Conservation (phyloP, 2,888 invertebrate species). For the Mythimna lalbum region DNA sequence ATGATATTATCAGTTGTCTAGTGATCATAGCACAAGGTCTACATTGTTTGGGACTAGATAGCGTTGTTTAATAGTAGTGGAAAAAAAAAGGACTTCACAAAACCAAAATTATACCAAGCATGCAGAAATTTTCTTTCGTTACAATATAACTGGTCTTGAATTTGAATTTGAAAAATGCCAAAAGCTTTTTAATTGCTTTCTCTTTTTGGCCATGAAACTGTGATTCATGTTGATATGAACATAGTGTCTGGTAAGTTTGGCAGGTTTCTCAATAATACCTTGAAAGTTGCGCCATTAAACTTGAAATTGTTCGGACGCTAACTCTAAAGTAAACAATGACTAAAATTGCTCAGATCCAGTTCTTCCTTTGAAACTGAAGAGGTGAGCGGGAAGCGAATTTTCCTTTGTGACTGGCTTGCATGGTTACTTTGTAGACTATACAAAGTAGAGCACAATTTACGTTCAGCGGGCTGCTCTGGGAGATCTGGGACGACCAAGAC, state of each 20-base stretch:
- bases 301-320: conserved; percentile 19
- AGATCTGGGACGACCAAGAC: conserved; percentile 16
- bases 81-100: too few species aligned
- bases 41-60: too few species aligned
- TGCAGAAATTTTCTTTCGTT: too few species aligned
- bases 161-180: too few species aligned
- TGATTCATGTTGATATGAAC: neutral
- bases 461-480: conserved; percentile 24
- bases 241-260: neutral
- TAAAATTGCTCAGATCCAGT: conserved; percentile 52
- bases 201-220: too few species aligned
- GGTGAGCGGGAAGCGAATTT: conserved; percentile 47
- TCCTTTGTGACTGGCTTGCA: conserved; percentile 51
- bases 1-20: too few species aligned
- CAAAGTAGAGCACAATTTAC: conserved; percentile 41
- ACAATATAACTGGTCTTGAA: too few species aligned
- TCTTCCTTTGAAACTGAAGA: conserved; percentile 54
- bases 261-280: neutral
- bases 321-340: conserved; percentile 25
- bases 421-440: conserved; percentile 47
- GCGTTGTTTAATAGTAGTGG: too few species aligned
- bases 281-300: conserved; percentile 8
- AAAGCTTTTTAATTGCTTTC: too few species aligned
- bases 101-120: too few species aligned
- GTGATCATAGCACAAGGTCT: too few species aligned